Evolutionary conservation across 2,888 invertebrate genomes (phyloP).

Genomic region (Pristionchus entomophagus): DNA sequence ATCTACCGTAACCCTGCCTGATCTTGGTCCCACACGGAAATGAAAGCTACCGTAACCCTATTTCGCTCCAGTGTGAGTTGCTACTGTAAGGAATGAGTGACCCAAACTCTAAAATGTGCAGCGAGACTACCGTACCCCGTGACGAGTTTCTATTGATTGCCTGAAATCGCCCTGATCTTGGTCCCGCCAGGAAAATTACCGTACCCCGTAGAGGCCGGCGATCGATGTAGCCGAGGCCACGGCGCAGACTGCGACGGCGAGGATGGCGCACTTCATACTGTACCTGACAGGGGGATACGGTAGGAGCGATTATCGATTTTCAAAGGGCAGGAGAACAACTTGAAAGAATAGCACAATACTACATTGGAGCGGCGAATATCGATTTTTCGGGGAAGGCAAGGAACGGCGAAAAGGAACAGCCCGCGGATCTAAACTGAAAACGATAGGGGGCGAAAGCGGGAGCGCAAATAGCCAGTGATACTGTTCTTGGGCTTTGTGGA

Average conservation of each 20-base stretch:
- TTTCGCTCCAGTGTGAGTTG: too few relatives aligned
- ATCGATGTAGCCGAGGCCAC: not conserved
- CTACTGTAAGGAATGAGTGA: too few relatives aligned
- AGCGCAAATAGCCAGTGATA: not conserved
- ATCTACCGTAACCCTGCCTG: not conserved
- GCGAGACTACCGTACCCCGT: too few relatives aligned
- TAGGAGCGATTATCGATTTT: not conserved
- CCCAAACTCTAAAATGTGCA: too few relatives aligned
- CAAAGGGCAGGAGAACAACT: not conserved
- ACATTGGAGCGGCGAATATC: not conserved
- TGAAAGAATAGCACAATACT: not conserved
- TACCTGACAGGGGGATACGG: not conserved
- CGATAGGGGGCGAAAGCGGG: not conserved
- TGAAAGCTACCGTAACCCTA: constrained; percentile 31
- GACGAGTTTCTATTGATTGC: not conserved
- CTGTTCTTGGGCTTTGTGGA: not conserved
- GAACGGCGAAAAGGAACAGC: not conserved
- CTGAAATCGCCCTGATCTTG: not conserved
- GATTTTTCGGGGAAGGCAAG: not conserved
- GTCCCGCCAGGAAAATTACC: not conserved
- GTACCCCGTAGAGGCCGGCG: constrained; percentile 37
- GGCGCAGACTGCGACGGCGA: not conserved
- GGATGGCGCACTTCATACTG: constrained; percentile 7
- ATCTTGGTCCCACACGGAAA: not conserved
- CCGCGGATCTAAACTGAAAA: not conserved